Percentiles rank a stretch among this genome's conserved stretches.
Conservation (phyloP, 2,888 invertebrate genomes). For the Saturnia pavonia region DNA sequence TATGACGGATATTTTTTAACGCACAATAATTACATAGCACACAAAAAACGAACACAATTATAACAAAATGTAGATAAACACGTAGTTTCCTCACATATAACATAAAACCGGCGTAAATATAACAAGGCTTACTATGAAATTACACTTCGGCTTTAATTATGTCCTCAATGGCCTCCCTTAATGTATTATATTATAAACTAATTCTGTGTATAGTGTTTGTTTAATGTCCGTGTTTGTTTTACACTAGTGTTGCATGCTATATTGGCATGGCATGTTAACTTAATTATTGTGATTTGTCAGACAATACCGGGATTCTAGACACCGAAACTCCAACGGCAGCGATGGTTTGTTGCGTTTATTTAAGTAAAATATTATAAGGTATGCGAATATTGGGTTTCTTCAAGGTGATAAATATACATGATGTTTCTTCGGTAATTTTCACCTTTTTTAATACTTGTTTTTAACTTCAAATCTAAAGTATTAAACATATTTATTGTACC, state of each 20-base stretch:
- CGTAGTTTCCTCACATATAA: constrained; percentile 38
- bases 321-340: constrained; percentile 68
- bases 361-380: constrained; percentile 17
- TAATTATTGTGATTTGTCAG: constrained; percentile 78
- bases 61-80: constrained; percentile 39
- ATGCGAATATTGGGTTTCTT: constrained; percentile 10
- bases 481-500: background rate
- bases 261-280: constrained; percentile 79
- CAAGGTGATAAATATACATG: background rate
- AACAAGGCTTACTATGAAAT: constrained; percentile 8
- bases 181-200: constrained; percentile 26
- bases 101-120: constrained; percentile 4
- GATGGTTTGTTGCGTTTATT: constrained; percentile 77
- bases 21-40: constrained; percentile 33
- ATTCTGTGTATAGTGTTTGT: constrained; percentile 36
- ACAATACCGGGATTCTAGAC: constrained; percentile 80
- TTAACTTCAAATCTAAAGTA: background rate
- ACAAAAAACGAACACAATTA: constrained; percentile 39
- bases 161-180: background rate
- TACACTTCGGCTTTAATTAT: constrained; percentile 7
- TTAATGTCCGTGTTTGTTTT: constrained; percentile 39
- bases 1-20: constrained; percentile 31
- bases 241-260: constrained; percentile 70
- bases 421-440: background rate
- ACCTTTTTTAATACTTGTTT: background rate